Percentiles rank a stretch among this genome's conserved stretches.
Evolutionary conservation across 2,888 invertebrate species (phyloP).

Genomic region (Unio pictorum): DNA sequence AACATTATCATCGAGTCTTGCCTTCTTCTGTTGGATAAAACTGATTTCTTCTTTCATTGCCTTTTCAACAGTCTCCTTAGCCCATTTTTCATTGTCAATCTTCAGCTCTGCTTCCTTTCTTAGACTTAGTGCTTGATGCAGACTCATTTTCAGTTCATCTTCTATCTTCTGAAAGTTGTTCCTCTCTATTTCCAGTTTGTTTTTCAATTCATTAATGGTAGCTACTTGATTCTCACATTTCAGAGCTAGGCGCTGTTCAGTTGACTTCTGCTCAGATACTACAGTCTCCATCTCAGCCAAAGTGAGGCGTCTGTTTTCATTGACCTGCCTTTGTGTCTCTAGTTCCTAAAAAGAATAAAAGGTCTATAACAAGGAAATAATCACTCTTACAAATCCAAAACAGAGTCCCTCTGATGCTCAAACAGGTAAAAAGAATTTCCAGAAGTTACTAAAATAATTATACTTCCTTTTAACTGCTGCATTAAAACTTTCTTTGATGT

Average conservation of each 20-base stretch:
- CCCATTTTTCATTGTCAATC: constrained; percentile 27
- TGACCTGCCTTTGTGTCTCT: constrained; percentile 26
- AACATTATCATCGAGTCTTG: constrained; percentile 24
- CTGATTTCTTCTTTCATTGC: constrained; percentile 29
- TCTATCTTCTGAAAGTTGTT: constrained; percentile 17
- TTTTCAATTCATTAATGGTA: constrained; percentile 16
- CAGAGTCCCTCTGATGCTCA: too few relatives aligned
- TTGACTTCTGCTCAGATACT: constrained; percentile 17
- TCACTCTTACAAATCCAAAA: too few relatives aligned
- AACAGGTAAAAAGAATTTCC: too few relatives aligned
- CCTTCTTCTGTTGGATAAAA: constrained; percentile 26
- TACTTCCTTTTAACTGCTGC: too few relatives aligned
- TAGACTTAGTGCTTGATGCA: constrained; percentile 8
- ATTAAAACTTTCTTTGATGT: too few relatives aligned
- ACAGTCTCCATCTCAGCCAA: constrained; percentile 31
- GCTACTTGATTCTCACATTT: constrained; percentile 16
- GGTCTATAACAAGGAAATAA: neutral
- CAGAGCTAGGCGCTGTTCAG: constrained; percentile 16
- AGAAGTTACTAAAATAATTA: too few relatives aligned
- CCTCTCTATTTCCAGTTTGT: constrained; percentile 9
- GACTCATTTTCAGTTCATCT: constrained; percentile 18
- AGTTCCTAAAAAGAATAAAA: constrained; percentile 27
- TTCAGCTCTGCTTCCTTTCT: constrained; percentile 12
- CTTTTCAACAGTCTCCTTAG: constrained; percentile 15
- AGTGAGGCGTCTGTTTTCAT: constrained; percentile 30